phyloP scores from a whole-genome alignment of 2,888 invertebrate species.

The Craniophora ligustri region DNA sequence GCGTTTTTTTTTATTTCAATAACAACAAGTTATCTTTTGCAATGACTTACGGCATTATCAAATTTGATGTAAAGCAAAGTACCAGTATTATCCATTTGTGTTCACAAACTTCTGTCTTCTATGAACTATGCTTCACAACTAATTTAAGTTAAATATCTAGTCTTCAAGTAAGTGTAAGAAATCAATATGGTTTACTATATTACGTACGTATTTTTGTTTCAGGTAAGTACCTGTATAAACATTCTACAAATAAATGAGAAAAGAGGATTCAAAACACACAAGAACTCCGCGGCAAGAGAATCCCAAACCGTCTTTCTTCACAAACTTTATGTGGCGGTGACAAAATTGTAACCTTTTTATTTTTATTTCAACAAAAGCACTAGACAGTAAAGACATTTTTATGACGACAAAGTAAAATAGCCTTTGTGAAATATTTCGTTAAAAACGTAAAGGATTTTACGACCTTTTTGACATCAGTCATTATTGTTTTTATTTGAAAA shows the following conservation, averaged over 20 bases:
- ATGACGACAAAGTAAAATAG: conserved; percentile 14
- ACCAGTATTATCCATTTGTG: too few species aligned
- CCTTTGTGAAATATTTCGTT: conserved; percentile 32
- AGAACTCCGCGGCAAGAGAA: neutral
- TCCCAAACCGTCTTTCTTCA: conserved; percentile 13
- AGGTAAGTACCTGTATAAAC: neutral
- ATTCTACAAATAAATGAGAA: conserved; percentile 9
- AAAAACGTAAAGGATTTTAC: conserved; percentile 3
- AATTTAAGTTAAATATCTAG: neutral
- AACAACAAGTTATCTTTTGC: too few species aligned
- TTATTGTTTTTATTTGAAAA: conserved; percentile 8
- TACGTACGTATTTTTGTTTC: neutral
- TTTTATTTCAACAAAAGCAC: conserved; percentile 23
- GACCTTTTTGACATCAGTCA: conserved; percentile 2
- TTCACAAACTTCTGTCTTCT: too few species aligned
- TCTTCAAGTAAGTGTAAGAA: neutral
- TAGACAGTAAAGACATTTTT: conserved; percentile 30
- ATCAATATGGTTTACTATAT: too few species aligned
- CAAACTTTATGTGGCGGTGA: conserved; percentile 23
- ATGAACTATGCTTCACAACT: neutral
- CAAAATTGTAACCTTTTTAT: conserved; percentile 39
- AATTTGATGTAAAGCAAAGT: too few species aligned
- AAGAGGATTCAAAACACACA: conserved; percentile 16
- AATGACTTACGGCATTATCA: too few species aligned
- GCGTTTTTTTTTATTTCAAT: too few species aligned